Base-by-base conservation (phyloP, 1,140 invertebrate genomes). In the Drosophila bocki region DNA sequence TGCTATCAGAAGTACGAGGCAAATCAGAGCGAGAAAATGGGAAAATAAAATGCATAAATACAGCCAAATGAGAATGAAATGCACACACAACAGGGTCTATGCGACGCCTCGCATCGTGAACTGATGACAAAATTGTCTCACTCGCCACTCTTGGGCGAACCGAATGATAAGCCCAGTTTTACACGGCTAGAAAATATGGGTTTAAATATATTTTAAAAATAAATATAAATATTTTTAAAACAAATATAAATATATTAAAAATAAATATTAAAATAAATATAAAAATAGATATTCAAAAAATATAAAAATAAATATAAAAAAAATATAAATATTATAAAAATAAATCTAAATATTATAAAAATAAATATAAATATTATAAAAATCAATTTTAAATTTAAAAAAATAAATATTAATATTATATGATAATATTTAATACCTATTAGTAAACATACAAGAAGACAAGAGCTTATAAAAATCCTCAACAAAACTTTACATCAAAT, bases 121-220 rank as follows among this genome's bases (percentile, higher is more conserved):
- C 63, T 87, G 76, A 80, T 87, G 84, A 87, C 77, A 83, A 88
- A 87, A 87, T 87, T 86, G 82, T 78, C 68, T 72, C 67, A 84
- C 47, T 58, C 39, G 53, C 57, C 72, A 77, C 61, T 67, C 63
- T 48, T 48, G 6, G 54, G 45, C 63, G 56, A 77, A 69, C 74
- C 74, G 22, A 42, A 50, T 59, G 61, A 77, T 54, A 57, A 75
- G n/a, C 41, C 32, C 5, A 26, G 51, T 37, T 19, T 45, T 60
- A 51, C 65, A 77, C 75, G 50, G 74, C 68, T 11, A 57, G 19
- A 50, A 58, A 26, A 48, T 6, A 29, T 0, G 12, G 33, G 12
- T 8, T 22, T 22, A n/a, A n/a, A 22, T 22, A 0, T 5, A 22
- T 22, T 47, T 5, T 17, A 44, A 9, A 42, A 17, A 5, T 3